Base-by-base conservation (phyloP, 35 echinoderm and acorn worm genomes). In the Lytechinus variegatus region DNA sequence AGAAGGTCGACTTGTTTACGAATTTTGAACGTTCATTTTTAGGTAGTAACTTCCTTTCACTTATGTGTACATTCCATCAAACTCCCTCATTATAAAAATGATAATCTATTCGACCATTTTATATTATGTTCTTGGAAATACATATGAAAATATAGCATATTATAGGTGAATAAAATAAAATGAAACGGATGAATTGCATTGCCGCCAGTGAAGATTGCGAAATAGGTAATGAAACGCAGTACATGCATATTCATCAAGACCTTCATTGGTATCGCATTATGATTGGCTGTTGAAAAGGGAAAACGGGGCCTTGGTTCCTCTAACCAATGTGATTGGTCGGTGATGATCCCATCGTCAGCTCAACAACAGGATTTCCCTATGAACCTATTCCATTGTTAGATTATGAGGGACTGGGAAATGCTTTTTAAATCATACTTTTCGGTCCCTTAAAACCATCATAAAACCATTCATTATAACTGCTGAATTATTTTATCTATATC, bases 1-100 rank as follows among this genome's bases (percentile, higher is more conserved):
- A 79, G 66, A 79, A 79, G 66, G 66, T 79, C 66, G 14, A 24
- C 66, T 79, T 79, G 66, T 79, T 79, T 79, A 79, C 66, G 66
- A 79, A 24, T 79, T 79, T 19, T 24, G 66, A 19, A 71, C 61
- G 19, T 58, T 9, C 10, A 12, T 60, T 44, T 44, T 44, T 2
- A 1, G 33, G 33, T 2, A 58, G 9, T 58, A 5, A 9, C 56
- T 58, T 58, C 56, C 9, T 58, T 58, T 58, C 56, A 44, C 33
- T 44, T 44, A 44, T 44, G 33, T 44, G 33, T 44, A 44, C 33
- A 44, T 44, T 44, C 33, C 33, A 44, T 44, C 33, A 44, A 2
- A 44, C 33, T 44, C 2, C 2, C 33, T 44, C 33, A 44, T 44
- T 44, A 44, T 44, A 24, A 24, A 21, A 16, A n/a, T 16, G 19